Evolutionary conservation across 2,888 invertebrate genomes (phyloP).

Genomic region (Drosophila mettleri): DNA sequence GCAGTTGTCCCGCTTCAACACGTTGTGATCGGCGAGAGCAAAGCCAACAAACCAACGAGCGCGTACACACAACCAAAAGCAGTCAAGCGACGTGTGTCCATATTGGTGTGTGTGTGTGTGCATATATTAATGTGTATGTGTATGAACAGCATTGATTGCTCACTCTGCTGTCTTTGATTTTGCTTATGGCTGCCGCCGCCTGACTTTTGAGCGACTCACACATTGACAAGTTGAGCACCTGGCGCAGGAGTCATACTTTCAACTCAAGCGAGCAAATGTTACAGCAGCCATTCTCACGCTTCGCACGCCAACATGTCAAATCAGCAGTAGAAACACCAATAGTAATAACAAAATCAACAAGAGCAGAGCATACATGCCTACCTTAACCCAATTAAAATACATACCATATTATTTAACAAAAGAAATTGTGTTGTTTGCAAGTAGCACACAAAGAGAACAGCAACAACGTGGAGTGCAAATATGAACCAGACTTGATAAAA

Average conservation of each 20-base stretch:
- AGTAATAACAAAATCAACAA: constrained; percentile 11
- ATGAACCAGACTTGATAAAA: constrained; percentile 68
- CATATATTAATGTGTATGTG: constrained; percentile 28
- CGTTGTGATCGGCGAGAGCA: constrained; percentile 42
- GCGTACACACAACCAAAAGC: constrained; percentile 59
- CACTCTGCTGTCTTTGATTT: constrained; percentile 67
- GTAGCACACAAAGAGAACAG: constrained; percentile 56
- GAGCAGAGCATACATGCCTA: constrained; percentile 71
- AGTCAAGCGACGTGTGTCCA: constrained; percentile 70
- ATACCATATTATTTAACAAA: constrained; percentile 81
- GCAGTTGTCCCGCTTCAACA: constrained; percentile 73
- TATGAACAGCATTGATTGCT: constrained; percentile 66
- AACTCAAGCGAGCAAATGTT: constrained; percentile 46
- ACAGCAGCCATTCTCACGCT: constrained; percentile 43
- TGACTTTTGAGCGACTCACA: constrained; percentile 65
- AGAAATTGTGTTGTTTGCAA: constrained; percentile 78
- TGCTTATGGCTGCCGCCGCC: constrained; percentile 64
- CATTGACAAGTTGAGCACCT: constrained; percentile 64
- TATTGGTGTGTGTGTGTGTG: constrained; percentile 42
- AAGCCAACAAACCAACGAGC: constrained; percentile 50
- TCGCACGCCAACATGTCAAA: constrained; percentile 29
- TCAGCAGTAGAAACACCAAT: constrained; percentile 22
- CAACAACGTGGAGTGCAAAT: constrained; percentile 57
- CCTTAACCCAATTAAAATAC: constrained; percentile 83
- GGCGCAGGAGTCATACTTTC: constrained; percentile 76